Conservation (phyloP, 2,888 invertebrate genomes). For the Gortyna flavago region DNA sequence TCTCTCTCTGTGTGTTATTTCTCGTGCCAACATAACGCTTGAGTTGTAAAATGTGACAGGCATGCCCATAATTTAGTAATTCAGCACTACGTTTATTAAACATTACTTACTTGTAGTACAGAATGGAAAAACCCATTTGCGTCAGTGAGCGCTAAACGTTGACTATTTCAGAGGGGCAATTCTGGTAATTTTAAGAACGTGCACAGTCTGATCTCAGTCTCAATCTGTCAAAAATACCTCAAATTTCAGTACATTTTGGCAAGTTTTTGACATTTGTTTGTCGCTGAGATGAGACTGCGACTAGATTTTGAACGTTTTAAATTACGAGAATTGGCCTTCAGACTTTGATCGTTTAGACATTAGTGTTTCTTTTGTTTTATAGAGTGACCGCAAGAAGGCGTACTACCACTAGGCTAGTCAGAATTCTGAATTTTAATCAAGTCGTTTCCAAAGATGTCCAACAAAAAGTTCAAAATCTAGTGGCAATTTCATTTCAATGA, state of each 20-base stretch:
- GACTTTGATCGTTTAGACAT: neutral
- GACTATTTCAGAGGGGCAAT: too few species aligned
- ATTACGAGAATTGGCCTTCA: too few species aligned
- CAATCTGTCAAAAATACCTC: too few species aligned
- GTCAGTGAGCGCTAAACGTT: conserved; percentile 15
- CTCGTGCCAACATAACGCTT: neutral
- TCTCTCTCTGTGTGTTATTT: neutral
- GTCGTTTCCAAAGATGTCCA: neutral
- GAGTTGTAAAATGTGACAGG: neutral
- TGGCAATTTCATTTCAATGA: neutral
- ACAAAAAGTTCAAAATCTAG: too few species aligned
- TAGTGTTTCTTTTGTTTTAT: conserved; percentile 2
- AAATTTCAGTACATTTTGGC: too few species aligned
- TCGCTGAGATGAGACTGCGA: too few species aligned
- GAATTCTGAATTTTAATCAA: neutral
- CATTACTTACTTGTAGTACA: neutral
- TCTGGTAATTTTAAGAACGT: too few species aligned
- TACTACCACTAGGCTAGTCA: neutral
- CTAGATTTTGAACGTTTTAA: too few species aligned
- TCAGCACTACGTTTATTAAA: conserved; percentile 4
- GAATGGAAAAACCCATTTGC: conserved; percentile 15
- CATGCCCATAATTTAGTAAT: neutral
- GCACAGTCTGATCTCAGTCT: too few species aligned
- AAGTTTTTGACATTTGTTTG: too few species aligned
- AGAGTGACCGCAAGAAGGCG: neutral